Percentiles rank a stretch among this genome's conserved stretches.
Conservation (phyloP, 1,140 invertebrate genomes). For the Lasioglossum baleicum region DNA sequence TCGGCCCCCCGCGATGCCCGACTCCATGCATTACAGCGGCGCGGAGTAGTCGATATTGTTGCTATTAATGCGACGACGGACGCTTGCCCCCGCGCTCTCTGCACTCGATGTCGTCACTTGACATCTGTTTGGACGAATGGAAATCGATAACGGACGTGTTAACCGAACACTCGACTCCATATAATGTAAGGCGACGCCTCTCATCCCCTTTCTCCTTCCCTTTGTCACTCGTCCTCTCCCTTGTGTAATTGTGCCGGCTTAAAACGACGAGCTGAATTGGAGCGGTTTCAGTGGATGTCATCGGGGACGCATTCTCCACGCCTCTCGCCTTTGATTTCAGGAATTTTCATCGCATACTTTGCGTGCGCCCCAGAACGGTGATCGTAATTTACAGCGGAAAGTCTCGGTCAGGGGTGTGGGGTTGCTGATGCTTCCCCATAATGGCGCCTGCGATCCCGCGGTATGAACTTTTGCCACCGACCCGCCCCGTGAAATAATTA, state of each 20-base stretch:
- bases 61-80: constrained; percentile 3
- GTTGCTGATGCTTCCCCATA: too few relatives aligned
- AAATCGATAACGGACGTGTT: constrained; percentile 26
- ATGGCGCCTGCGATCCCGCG: too few relatives aligned
- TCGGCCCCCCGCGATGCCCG: too few relatives aligned
- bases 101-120: neutral
- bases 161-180: neutral
- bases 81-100: neutral
- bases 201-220: neutral
- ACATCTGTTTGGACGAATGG: constrained; percentile 21
- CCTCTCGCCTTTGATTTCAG: neutral
- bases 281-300: neutral
- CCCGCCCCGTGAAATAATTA: too few relatives aligned
- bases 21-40: neutral
- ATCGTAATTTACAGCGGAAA: too few relatives aligned
- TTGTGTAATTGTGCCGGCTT: constrained; percentile 3
- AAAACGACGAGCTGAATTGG: neutral
- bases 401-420: too few relatives aligned
- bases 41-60: constrained; percentile 3
- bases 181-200: constrained; percentile 8
- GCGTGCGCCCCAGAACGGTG: neutral
- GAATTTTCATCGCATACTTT: neutral
- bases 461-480: too few relatives aligned
- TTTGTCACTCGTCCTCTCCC: too few relatives aligned
- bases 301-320: neutral